Evolutionary conservation across 2,113 vertebrate genomes (phyloP).

Genomic region (Candoia aspera): DNA sequence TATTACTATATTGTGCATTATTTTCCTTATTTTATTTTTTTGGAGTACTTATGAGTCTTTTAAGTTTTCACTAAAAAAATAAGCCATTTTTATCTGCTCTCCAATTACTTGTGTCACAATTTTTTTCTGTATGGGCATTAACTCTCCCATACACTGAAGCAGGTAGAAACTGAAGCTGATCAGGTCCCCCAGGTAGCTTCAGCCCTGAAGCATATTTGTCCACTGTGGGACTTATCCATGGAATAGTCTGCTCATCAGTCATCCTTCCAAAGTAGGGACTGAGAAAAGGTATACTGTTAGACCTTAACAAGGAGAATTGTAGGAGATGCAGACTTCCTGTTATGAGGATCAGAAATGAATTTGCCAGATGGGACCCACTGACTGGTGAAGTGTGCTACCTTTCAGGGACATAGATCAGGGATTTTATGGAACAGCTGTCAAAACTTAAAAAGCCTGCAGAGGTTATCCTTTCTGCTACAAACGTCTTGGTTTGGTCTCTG

Average conservation of each 20-base stretch:
- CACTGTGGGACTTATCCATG: background rate
- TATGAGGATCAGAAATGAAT: background rate
- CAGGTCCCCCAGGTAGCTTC: background rate
- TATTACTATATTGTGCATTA: too few species aligned
- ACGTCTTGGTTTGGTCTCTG: background rate
- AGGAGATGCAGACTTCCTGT: background rate
- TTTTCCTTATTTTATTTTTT: too few species aligned
- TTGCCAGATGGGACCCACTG: background rate
- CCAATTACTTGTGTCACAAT: too few species aligned
- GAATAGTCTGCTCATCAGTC: background rate
- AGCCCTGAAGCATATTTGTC: background rate
- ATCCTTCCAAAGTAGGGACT: background rate
- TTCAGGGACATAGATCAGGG: background rate
- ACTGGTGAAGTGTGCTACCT: background rate
- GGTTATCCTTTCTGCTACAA: background rate
- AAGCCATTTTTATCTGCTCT: too few species aligned
- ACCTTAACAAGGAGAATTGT: background rate
- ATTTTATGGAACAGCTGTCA: background rate
- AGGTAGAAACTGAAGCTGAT: too few species aligned
- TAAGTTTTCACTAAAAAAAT: too few species aligned
- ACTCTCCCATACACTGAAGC: too few species aligned
- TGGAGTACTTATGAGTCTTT: too few species aligned
- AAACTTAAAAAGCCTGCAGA: background rate
- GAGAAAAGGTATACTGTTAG: background rate
- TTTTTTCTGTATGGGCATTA: too few species aligned